phyloP scores from a whole-genome alignment of 2,797 vertebrate genomes.

The Anomalospiza imberbis region DNA sequence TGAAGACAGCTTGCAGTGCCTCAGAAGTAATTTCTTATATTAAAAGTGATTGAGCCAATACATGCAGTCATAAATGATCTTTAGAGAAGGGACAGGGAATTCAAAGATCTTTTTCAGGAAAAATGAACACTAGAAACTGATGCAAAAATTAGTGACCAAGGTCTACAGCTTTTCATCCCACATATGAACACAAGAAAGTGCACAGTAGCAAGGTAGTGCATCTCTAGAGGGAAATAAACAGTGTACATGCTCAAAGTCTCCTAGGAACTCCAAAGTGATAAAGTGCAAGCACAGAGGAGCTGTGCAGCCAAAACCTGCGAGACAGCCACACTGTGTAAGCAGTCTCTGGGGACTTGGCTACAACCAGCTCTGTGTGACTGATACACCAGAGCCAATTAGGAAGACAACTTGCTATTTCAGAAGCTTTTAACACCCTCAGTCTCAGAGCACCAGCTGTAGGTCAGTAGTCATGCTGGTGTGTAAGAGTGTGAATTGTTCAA shows the following conservation, averaged over 20 bases:
- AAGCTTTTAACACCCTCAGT: conserved; percentile 21
- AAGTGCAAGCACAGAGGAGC: not conserved
- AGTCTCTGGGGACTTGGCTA: not conserved
- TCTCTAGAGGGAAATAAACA: not conserved
- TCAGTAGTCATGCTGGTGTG: not conserved
- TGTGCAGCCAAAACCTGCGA: not conserved
- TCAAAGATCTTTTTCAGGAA: not conserved
- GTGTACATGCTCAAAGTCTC: not conserved
- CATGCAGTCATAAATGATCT: not conserved
- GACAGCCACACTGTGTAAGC: not conserved
- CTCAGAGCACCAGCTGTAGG: not conserved
- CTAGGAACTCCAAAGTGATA: not conserved
- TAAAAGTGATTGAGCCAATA: not conserved
- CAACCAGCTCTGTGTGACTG: not conserved
- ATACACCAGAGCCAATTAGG: conserved; percentile 1
- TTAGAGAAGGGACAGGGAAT: not conserved
- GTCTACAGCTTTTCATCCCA: not conserved
- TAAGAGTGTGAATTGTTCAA: not conserved
- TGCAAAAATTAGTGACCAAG: not conserved
- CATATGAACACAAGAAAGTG: not conserved
- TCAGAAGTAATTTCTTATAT: not conserved
- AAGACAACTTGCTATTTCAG: not conserved
- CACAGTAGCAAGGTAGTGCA: not conserved
- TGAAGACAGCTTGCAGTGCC: not conserved
- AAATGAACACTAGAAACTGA: not conserved